A percentile compares a stretch with the other conserved stretches of the same genome.
Conservation (phyloP, 2,797 vertebrate genomes). For the Pyrocephalus nanus region DNA sequence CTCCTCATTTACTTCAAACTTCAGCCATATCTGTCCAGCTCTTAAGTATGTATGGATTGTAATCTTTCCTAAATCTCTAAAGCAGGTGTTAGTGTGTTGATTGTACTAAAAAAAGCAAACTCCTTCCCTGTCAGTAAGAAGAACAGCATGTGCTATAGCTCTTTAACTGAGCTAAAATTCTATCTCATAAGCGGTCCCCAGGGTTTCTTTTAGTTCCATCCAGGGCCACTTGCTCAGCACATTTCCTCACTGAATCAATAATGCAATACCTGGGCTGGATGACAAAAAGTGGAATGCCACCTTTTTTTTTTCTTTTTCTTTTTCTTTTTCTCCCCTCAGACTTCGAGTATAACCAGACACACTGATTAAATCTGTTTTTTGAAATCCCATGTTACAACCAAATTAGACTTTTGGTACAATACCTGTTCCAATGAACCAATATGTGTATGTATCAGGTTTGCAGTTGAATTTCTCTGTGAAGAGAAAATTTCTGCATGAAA, state of each 20-base stretch:
- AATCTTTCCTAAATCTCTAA: background rate
- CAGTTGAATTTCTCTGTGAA: background rate
- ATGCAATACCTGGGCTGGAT: constrained; percentile 38
- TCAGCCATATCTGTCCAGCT: background rate
- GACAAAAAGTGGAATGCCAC: constrained; percentile 27
- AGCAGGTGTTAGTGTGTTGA: constrained; percentile 34
- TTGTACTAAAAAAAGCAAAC: background rate
- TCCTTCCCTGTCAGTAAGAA: constrained; percentile 11
- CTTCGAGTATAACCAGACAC: background rate
- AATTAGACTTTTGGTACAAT: background rate
- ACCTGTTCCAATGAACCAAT: background rate
- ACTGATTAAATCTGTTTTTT: background rate
- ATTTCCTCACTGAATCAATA: constrained; percentile 63
- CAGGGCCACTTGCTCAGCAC: constrained; percentile 28
- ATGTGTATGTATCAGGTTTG: background rate
- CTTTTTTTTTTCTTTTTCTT: background rate
- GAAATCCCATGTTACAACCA: background rate
- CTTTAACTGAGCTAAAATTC: background rate
- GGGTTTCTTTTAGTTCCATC: constrained; percentile 33
- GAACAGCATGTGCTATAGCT: constrained; percentile 44
- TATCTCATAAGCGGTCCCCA: constrained; percentile 33
- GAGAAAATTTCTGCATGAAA: background rate
- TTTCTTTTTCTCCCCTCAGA: background rate
- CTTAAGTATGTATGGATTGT: rapidly evolving
- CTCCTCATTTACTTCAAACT: background rate